Percentiles rank a stretch among this genome's conserved stretches.
Conservation (phyloP, 2,113 vertebrate genomes). For the Podarcis muralis region DNA sequence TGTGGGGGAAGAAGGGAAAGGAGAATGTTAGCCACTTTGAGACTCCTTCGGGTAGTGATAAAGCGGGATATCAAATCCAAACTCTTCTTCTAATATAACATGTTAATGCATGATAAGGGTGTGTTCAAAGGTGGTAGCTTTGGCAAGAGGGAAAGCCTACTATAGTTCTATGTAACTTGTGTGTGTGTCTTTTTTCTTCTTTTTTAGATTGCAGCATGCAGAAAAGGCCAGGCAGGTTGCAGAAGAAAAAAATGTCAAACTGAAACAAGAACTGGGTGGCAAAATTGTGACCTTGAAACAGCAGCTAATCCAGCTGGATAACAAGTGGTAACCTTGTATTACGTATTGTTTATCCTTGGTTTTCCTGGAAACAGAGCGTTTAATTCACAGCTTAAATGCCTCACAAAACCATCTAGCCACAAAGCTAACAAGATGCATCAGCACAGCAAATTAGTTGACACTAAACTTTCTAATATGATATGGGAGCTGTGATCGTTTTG, state of each 20-base stretch:
- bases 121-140: neutral
- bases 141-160: neutral
- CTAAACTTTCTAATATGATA: neutral
- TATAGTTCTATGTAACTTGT: neutral
- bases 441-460: neutral
- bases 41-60: too few relatives aligned
- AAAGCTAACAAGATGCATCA: neutral
- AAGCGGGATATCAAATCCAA: too few relatives aligned
- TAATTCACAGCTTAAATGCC: neutral
- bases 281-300: slow-evolving; percentile 79
- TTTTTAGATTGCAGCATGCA: slow-evolving; percentile 81
- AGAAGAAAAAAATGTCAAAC: slow-evolving; percentile 81
- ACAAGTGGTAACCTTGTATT: slow-evolving; percentile 78
- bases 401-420: neutral
- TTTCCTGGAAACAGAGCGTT: neutral
- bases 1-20: too few relatives aligned
- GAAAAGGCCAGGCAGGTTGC: slow-evolving; percentile 80
- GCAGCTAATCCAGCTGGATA: slow-evolving; percentile 86
- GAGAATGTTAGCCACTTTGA: too few relatives aligned
- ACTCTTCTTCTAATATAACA: neutral
- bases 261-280: slow-evolving; percentile 83
- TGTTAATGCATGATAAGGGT: too few relatives aligned
- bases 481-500: neutral
- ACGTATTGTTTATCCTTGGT: neutral
- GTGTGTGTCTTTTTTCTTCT: neutral